A percentile compares a stretch with the other conserved stretches of the same genome.
These are phyloP conservation scores for Melanargia galathea DNA, from an alignment of 2,888 invertebrate species.

Conservation along the genomic window DNA sequence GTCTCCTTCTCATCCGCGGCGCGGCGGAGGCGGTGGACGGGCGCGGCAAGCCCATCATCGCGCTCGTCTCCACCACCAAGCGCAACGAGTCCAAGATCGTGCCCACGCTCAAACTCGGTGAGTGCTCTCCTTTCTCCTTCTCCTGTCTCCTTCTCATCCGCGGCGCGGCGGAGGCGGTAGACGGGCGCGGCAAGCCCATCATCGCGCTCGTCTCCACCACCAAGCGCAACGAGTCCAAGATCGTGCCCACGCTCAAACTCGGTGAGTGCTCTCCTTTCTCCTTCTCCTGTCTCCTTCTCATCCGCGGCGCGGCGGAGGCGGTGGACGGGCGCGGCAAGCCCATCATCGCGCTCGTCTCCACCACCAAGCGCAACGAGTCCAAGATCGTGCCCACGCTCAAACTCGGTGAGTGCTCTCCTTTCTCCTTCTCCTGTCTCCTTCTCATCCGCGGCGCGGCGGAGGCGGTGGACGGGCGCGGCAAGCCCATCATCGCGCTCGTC, in stretches of 20 bases:
- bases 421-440: no score
- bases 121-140: no score
- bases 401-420: constrained; percentile 83
- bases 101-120: constrained; percentile 90
- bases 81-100: constrained; percentile 93
- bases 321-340: constrained; percentile 94
- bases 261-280: constrained; percentile 84
- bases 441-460: constrained; percentile 95
- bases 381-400: constrained; percentile 93
- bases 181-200: constrained; percentile 95
- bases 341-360: constrained; percentile 94
- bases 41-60: constrained; percentile 94
- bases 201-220: constrained; percentile 93
- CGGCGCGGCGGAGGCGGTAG: constrained; percentile 92
- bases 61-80: constrained; percentile 90
- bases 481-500: constrained; percentile 95
- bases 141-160: no score
- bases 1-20: constrained; percentile 95
- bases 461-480: constrained; percentile 91
- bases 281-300: no score
- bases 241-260: constrained; percentile 89
- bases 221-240: constrained; percentile 91
- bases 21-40: constrained; percentile 93
- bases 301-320: constrained; percentile 93
- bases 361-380: constrained; percentile 88